Evolutionary conservation across 2,888 invertebrate genomes (phyloP).

Genomic region (Synergus itoensis): DNA sequence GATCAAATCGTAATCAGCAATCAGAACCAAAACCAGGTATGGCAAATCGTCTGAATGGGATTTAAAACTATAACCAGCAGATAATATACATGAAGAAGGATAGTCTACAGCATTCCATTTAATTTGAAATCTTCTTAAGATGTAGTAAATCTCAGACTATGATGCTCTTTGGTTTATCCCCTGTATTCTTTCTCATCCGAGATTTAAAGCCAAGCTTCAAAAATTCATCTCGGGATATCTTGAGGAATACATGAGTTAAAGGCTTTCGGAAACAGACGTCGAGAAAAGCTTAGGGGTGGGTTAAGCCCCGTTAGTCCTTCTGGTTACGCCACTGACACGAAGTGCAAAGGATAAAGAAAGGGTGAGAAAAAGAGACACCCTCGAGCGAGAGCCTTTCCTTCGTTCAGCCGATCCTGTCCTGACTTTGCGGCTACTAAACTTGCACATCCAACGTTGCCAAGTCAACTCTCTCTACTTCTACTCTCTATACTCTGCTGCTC

Average conservation of each 20-base stretch:
- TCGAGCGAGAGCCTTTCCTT: conserved; percentile 33
- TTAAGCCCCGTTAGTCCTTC: conserved; percentile 42
- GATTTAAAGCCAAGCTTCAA: conserved; percentile 24
- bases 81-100: neutral
- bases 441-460: conserved; percentile 66
- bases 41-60: too few relatives aligned
- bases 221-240: conserved; percentile 33
- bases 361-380: conserved; percentile 40
- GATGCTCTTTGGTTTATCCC: neutral
- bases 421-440: conserved; percentile 67
- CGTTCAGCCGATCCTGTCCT: conserved; percentile 26
- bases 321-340: conserved; percentile 33
- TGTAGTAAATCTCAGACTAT: conserved; percentile 10
- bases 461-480: conserved; percentile 48
- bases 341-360: conserved; percentile 29
- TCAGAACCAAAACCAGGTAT: too few relatives aligned
- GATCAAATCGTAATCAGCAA: neutral
- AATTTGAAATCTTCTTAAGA: conserved; percentile 15
- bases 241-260: conserved; percentile 12
- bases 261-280: conserved; percentile 6
- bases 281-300: conserved; percentile 17
- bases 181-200: neutral
- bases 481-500: conserved; percentile 37
- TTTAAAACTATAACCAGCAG: too few relatives aligned
- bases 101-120: conserved; percentile 10